These are phyloP conservation scores for Penaeus japonicus DNA, from an alignment of 1,140 invertebrate genomes.

Conservation along the genomic window DNA sequence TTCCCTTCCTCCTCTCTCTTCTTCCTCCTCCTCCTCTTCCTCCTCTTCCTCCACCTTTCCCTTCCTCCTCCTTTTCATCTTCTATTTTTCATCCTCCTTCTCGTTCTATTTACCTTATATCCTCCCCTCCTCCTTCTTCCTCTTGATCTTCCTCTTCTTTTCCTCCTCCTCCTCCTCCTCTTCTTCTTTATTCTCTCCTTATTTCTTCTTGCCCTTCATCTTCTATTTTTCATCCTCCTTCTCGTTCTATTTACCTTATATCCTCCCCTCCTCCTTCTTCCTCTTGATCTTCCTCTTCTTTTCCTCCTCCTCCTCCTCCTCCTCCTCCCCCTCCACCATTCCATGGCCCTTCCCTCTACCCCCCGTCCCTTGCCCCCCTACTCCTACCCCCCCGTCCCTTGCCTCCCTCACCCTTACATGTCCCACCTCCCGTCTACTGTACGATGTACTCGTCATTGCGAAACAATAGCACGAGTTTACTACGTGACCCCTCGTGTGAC, in stretches of 20 bases:
- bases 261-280: not conserved
- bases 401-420: too few species aligned
- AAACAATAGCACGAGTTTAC: too few species aligned
- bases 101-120: not conserved
- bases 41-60: not conserved
- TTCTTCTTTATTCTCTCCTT: not conserved
- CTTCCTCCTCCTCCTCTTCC: not conserved
- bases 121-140: not conserved
- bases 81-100: not conserved
- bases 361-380: not conserved
- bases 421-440: not conserved
- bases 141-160: not conserved
- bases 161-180: not conserved
- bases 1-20: not conserved
- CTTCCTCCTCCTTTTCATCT: slow-evolving; percentile 10
- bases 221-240: not conserved
- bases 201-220: not conserved
- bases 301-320: not conserved
- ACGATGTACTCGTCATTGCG: too few species aligned
- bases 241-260: not conserved
- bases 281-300: not conserved
- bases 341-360: not conserved
- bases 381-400: too few species aligned
- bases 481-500: too few species aligned
- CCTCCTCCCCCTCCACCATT: not conserved